Evolutionary conservation across 2,888 invertebrate genomes (phyloP).

Genomic region (Eristalinus sepulchralis): DNA sequence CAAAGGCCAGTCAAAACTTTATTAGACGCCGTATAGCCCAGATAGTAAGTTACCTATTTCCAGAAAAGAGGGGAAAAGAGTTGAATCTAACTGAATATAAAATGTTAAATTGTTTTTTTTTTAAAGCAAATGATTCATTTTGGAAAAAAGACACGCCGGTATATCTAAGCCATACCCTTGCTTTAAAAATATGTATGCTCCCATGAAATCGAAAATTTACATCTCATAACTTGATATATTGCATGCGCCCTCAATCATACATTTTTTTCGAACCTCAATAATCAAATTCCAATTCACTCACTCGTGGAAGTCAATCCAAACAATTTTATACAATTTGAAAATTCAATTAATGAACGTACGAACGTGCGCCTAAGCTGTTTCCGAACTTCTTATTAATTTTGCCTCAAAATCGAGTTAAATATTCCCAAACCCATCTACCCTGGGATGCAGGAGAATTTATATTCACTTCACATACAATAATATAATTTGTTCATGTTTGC

Average conservation of each 20-base stretch:
- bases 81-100: too few species aligned
- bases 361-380: constrained; percentile 11
- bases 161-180: too few species aligned
- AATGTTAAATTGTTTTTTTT: too few species aligned
- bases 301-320: background rate
- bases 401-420: constrained; percentile 13
- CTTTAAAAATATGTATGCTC: too few species aligned
- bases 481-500: constrained; percentile 8
- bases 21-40: too few species aligned
- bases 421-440: background rate
- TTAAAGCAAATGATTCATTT: too few species aligned
- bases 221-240: too few species aligned
- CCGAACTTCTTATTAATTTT: constrained; percentile 11
- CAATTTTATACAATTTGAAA: background rate
- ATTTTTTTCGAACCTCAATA: background rate
- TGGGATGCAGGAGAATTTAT: constrained; percentile 3
- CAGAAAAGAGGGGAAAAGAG: too few species aligned
- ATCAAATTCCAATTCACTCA: background rate
- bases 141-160: too few species aligned
- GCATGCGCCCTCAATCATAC: background rate
- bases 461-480: constrained; percentile 34
- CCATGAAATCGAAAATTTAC: too few species aligned
- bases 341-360: background rate
- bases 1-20: too few species aligned
- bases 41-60: too few species aligned